Base-by-base conservation (phyloP, 1,140 invertebrate species). In the Heliconius congener region DNA sequence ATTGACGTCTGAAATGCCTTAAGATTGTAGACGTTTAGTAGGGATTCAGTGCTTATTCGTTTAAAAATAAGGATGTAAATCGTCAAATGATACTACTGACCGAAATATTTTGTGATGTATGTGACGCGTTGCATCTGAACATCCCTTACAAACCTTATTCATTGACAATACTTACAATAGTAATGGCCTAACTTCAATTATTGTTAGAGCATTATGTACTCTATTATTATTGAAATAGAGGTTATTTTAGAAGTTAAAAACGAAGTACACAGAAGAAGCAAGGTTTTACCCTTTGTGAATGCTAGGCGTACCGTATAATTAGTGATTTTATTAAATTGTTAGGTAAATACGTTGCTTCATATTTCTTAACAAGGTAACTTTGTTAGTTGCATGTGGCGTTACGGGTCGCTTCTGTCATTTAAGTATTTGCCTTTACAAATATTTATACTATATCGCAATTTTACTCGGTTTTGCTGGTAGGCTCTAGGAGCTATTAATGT, bases 111-210 rank as follows among this genome's bases (percentile, higher is more conserved):
- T 79, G 52, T 60, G 76, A 52, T 72, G 52, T 71, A 73, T 76
- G 73, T 66, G 19, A 80, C 80, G 42, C 83, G 85, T 90, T 91
- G 91, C 91, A 93, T 94, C 90, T 91, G 93, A 92, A 87, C 93
- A 93, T 94, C 93, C 93, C 93, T 94, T 91, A 91, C 87, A 89
- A 89, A 91, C 85, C 77, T 88, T 90, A 91, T 93, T 92, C 87
- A 89, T 85, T 87, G 85, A 82, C 80, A 84, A 74, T 76, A 74
- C 80, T 83, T 79, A 73, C 46, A 82, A 81, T 76, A 81, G 86
- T 57, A 89, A 85, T 8, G 83, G 60, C 76, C 71, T 87, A 85
- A 72, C 27, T 84, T 34, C 66, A 73, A 37, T 42, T 71, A 6
- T 37, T 57, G 46, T 27, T 76, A 30, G 39, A 57, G 16, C 11